Evolutionary conservation across 2,888 invertebrate genomes (phyloP).

Genomic region (Stenoptilia bipunctidactyla): DNA sequence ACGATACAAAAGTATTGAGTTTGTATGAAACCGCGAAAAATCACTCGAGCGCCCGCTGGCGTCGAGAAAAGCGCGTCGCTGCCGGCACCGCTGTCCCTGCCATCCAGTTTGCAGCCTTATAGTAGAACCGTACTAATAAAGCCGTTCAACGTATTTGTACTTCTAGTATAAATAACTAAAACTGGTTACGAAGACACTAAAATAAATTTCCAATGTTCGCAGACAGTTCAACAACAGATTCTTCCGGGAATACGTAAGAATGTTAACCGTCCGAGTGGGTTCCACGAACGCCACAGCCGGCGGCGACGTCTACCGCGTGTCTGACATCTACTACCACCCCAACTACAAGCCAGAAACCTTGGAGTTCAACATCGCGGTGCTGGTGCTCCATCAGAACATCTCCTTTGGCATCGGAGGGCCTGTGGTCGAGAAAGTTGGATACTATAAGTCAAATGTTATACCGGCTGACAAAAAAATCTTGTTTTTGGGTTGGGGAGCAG

Average conservation of each 20-base stretch:
- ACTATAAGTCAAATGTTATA: slow-evolving; percentile 25
- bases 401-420: slow-evolving; percentile 21
- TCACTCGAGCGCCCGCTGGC: no score
- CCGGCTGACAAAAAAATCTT: slow-evolving; percentile 35
- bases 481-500: slow-evolving; percentile 59
- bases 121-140: no score
- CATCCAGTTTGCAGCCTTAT: no score
- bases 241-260: slow-evolving; percentile 56
- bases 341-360: slow-evolving; percentile 54
- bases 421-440: slow-evolving; percentile 24
- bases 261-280: slow-evolving; percentile 49
- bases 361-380: slow-evolving; percentile 48
- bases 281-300: slow-evolving; percentile 49
- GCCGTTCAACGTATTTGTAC: no score
- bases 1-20: no score
- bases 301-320: slow-evolving; percentile 36
- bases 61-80: no score
- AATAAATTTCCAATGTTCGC: no score
- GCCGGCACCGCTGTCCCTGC: no score
- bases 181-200: no score
- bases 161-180: no score
- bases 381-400: slow-evolving; percentile 43
- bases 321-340: slow-evolving; percentile 56
- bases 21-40: no score
- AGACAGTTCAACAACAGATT: slow-evolving; percentile 62